phyloP scores from a whole-genome alignment of 1,140 invertebrate genomes.

The Nasonia giraulti region DNA sequence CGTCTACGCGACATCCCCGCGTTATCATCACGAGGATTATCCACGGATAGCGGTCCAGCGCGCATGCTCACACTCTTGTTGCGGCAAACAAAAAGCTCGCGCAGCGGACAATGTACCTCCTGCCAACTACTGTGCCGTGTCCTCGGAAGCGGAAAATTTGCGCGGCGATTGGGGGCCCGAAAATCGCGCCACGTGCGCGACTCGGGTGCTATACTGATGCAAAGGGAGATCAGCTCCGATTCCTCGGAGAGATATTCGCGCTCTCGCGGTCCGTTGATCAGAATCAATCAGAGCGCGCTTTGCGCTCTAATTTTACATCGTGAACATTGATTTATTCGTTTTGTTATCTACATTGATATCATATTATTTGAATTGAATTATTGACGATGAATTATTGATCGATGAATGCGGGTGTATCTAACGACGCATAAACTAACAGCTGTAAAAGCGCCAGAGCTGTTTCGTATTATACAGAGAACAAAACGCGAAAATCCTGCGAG shows the following conservation, averaged over 20 bases:
- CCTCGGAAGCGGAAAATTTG: constrained; percentile 46
- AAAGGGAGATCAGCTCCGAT: background rate
- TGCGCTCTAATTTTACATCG: no score
- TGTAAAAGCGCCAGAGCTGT: background rate
- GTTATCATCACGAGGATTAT: no score
- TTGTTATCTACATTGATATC: no score
- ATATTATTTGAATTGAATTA: no score
- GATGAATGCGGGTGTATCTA: no score
- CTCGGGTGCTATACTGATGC: background rate
- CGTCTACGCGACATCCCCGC: no score
- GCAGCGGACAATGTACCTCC: background rate
- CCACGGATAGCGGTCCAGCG: no score
- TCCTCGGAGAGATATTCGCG: constrained; percentile 22
- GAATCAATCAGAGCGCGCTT: constrained; percentile 30
- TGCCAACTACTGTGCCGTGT: background rate
- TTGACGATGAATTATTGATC: no score
- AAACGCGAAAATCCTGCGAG: background rate
- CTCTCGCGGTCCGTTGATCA: constrained; percentile 31
- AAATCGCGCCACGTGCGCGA: constrained; percentile 24
- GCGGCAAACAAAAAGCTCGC: background rate
- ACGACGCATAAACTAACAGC: no score
- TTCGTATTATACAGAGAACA: background rate
- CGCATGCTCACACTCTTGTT: background rate
- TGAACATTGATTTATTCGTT: no score
- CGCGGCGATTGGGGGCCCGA: constrained; percentile 21